Evolutionary conservation across 2,113 vertebrate species (phyloP), one percentile per base, ranked within the genome.

Genomic region (Fulmarus glacialis): DNA sequence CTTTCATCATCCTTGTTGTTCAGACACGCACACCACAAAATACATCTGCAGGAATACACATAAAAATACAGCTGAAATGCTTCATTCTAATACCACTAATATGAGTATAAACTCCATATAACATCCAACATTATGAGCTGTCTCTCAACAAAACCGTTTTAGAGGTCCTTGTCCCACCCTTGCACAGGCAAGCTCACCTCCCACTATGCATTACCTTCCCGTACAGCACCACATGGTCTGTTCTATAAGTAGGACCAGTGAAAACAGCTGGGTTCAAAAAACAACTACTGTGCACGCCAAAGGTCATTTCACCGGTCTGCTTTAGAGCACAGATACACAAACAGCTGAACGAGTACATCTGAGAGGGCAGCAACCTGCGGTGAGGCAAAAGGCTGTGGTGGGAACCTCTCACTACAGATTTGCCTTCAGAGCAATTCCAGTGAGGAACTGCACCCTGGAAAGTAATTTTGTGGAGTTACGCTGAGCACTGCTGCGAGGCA

Each of bases 351-450:
- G 1, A 81, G 12, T 62, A n/a, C 26, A 6, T 78, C 47, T 4
- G 3, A 94, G 68, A 94, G 43, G 17, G 38, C 68, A 93, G 89
- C 38, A 71, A 36, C 23, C 56, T 43, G n/a, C 0, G 0, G 87
- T 22, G 60, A 89, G 77, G 59, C 40, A 81, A 92, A 90, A 89
- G 30, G 22, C 58, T 77, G 53, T 14, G n/a, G 36, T 66, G 53
- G 71, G 36, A 89, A 70, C 17, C 32, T 87, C 64, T 93, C 53
- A 27, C 68, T 34, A 22, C 15, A 56, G n/a, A 79, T 72, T 82
- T 91, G 36, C 78, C 60, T 82, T 85, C 60, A 75, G 48, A 94
- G 59, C 40, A 79, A 82, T 89, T 91, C 47, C 67, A 89, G 87
- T 63, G 43, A 95, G 64, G 38, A 94, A 67, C 77, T 87, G 26